phyloP scores from a whole-genome alignment of 2,113 vertebrate genomes.

The Irena cyanogastra region DNA sequence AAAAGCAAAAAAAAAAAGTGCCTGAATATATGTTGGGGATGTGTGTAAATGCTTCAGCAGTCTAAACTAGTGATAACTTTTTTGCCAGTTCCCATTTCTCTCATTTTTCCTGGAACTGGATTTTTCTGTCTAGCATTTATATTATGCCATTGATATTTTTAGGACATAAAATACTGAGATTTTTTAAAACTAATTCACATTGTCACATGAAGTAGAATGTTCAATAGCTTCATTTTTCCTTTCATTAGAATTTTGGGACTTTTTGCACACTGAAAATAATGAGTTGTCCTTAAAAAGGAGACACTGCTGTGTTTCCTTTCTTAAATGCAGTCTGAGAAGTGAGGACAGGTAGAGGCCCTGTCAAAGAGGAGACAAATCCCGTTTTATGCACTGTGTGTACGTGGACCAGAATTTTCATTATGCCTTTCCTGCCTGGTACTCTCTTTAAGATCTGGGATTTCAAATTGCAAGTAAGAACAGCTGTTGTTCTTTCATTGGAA shows the following conservation, averaged over 20 bases:
- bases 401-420: background rate
- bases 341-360: background rate
- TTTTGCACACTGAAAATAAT: background rate
- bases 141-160: slow-evolving; percentile 4
- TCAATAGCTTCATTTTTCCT: background rate
- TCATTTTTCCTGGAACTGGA: slow-evolving; percentile 42
- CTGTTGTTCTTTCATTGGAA: slow-evolving; percentile 44
- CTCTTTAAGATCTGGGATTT: background rate
- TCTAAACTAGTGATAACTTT: background rate
- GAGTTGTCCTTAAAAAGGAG: background rate
- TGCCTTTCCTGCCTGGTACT: background rate
- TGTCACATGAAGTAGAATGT: background rate
- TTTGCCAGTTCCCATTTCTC: slow-evolving; percentile 12
- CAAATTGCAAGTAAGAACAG: slow-evolving; percentile 32
- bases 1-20: no score
- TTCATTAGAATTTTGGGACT: background rate
- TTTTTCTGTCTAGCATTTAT: background rate
- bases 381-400: background rate
- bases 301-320: background rate
- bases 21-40: background rate
- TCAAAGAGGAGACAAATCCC: background rate
- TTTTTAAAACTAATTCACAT: background rate
- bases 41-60: background rate
- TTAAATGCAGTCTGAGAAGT: background rate
- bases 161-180: background rate